Base-by-base conservation (phyloP, 2,888 invertebrate species). In the Tillus elongatus region DNA sequence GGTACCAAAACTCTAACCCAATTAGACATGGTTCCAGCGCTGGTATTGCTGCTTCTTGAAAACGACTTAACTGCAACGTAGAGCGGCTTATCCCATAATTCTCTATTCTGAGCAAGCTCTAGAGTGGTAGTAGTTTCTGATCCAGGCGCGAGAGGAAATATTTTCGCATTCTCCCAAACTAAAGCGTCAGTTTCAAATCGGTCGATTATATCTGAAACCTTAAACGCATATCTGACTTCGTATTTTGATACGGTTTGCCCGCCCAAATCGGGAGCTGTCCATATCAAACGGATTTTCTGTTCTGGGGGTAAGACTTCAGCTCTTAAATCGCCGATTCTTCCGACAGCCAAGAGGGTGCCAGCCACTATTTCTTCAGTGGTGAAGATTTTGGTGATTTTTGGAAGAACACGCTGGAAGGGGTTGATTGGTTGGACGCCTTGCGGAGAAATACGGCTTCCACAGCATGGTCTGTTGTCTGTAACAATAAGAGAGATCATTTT, bases 241-340 rank as follows among this genome's bases (percentile, higher is more conserved):
- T 74, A 74, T n/a, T 66, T 59, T 2, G 66, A 60, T 0, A 72
- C 71, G 15, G 60, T 61, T 10, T 63, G 53, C 0, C 71, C 71
- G 2, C 70, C 72, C 67, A 72, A 68, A 44, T 73, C 77, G 0
- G 77, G 75, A 2, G 76, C 70, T 1, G 76, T 75, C 74, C 77
- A 77, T 0, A 65, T 62, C 4, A 78, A 58, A 9, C 69, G 62
- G 2, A 70, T 70, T 24, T 68, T 67, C 47, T 69, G 68, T 15
- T 67, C 63, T 35, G 66, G 62, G 1, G 64, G 56, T 10, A 69
- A 51, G 1, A 70, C 57, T 13, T 69, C 64, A 0, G 67, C 70
- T 31, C 61, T 58, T 9, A 78, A 57, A 57, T 78, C 75, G 1
- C 73, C 72, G 24, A 77, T 70, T 13, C 71, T 59, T 2, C 72